Conservation (phyloP, 2,888 invertebrate genomes). For the Timandra comae region DNA sequence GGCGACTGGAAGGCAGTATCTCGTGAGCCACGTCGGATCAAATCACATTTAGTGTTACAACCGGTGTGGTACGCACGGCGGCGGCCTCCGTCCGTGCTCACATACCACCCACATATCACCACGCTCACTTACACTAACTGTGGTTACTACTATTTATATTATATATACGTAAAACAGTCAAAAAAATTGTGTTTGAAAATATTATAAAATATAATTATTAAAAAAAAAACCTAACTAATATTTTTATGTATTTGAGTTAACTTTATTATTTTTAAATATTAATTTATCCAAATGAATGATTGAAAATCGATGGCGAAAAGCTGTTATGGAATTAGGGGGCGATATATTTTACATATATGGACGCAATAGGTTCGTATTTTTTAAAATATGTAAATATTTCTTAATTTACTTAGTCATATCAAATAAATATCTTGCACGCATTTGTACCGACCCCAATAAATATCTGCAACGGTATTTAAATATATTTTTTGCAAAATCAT, state of each 20-base stretch:
- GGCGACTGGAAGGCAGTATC: slow-evolving; percentile 43
- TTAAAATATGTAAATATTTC: slow-evolving; percentile 17
- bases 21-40: slow-evolving; percentile 42
- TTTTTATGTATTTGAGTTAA: background rate
- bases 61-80: slow-evolving; percentile 48
- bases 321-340: slow-evolving; percentile 64
- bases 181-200: too few species aligned
- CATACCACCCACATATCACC: slow-evolving; percentile 5
- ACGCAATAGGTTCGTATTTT: slow-evolving; percentile 62
- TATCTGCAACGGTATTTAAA: too few species aligned
- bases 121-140: background rate
- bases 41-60: slow-evolving; percentile 60
- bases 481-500: too few species aligned
- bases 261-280: background rate
- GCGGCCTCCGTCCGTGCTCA: slow-evolving; percentile 19
- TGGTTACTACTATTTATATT: background rate
- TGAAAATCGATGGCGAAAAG: slow-evolving; percentile 41
- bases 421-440: background rate
- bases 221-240: background rate
- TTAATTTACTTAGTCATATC: too few species aligned
- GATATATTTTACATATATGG: slow-evolving; percentile 58
- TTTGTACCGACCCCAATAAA: too few species aligned
- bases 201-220: too few species aligned
- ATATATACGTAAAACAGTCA: background rate
- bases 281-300: slow-evolving; percentile 15